These are phyloP conservation scores for Eristalinus sepulchralis DNA, from an alignment of 2,888 invertebrate species.

Conservation along the genomic window DNA sequence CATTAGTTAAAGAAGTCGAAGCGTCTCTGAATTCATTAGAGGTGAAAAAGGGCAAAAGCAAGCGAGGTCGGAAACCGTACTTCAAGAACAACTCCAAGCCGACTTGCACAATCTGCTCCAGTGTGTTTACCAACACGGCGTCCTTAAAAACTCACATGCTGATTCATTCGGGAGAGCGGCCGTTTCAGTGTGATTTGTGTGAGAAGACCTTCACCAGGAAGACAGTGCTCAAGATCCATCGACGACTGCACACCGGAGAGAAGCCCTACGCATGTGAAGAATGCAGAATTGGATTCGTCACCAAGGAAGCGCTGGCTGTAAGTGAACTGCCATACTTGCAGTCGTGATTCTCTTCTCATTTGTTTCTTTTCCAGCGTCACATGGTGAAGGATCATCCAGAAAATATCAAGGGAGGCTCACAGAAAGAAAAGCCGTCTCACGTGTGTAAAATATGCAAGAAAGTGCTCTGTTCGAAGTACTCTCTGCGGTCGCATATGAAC, in stretches of 20 bases:
- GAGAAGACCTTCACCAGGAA: constrained; percentile 57
- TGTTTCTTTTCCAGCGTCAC: constrained; percentile 46
- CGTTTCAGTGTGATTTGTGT: constrained; percentile 59
- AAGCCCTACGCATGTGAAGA: constrained; percentile 51
- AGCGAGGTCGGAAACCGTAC: constrained; percentile 34
- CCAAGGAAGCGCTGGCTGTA: constrained; percentile 48
- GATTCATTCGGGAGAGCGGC: constrained; percentile 62
- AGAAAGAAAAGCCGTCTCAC: constrained; percentile 17
- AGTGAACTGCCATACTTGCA: background rate
- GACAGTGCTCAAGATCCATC: constrained; percentile 55
- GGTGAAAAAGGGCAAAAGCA: background rate
- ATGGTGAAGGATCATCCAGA: constrained; percentile 36
- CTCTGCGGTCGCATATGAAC: constrained; percentile 46
- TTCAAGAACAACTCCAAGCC: constrained; percentile 24
- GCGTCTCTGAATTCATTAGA: background rate
- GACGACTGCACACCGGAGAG: constrained; percentile 56
- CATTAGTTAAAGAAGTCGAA: background rate
- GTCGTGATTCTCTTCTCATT: background rate
- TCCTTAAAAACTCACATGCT: constrained; percentile 60
- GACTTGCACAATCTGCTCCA: constrained; percentile 50
- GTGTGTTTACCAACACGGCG: constrained; percentile 43
- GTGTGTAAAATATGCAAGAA: constrained; percentile 35
- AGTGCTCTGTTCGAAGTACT: constrained; percentile 38
- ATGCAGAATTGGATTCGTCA: constrained; percentile 35
- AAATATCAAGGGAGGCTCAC: background rate